Evolutionary conservation across 2,888 invertebrate species (phyloP).

Genomic region (Imbricaverruca yamaguchii): DNA sequence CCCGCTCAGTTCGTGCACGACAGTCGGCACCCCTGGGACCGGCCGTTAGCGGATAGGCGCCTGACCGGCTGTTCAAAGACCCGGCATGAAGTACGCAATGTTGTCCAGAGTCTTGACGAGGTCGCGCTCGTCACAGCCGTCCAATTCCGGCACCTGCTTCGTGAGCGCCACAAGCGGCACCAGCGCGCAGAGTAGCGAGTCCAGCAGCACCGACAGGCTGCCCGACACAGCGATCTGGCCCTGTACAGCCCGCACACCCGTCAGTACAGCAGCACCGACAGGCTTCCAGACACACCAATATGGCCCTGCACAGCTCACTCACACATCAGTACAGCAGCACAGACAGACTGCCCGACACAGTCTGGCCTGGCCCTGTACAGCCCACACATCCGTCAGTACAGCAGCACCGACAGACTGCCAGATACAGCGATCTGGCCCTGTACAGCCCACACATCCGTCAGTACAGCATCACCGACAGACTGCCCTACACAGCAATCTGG

Average conservation of each 20-base stretch:
- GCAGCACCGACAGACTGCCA: constrained; percentile 51
- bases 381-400: too few species aligned
- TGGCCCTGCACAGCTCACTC: constrained; percentile 58
- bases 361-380: too few species aligned
- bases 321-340: background rate
- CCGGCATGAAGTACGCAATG: constrained; percentile 90
- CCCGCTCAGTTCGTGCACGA: too few species aligned
- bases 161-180: constrained; percentile 81
- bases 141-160: constrained; percentile 68
- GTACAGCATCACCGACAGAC: too few species aligned
- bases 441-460: too few species aligned
- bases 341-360: too few species aligned
- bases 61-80: constrained; percentile 37
- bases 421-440: constrained; percentile 85
- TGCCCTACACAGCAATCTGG: too few species aligned
- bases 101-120: constrained; percentile 71
- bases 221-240: constrained; percentile 94
- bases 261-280: constrained; percentile 66
- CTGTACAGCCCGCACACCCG: constrained; percentile 44
- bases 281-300: constrained; percentile 90
- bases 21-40: too few species aligned
- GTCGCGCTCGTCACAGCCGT: constrained; percentile 52
- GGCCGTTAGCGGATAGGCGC: too few species aligned
- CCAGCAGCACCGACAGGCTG: constrained; percentile 82
- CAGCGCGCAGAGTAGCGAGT: constrained; percentile 83